Conservation (phyloP, 2,888 invertebrate genomes). For the Eledona agricola region DNA sequence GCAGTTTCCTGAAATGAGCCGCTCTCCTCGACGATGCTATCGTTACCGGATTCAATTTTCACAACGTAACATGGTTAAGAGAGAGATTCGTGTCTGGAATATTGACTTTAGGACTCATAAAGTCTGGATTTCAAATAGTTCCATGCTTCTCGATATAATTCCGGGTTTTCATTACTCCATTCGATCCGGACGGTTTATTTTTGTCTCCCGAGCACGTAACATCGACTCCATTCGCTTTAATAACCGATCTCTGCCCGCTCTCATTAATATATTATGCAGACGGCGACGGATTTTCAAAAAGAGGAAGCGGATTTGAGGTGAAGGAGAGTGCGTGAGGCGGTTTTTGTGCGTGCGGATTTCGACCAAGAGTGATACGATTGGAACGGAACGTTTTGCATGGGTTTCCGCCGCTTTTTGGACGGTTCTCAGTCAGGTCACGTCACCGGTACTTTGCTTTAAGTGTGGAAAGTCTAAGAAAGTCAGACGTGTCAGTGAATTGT, state of each 20-base stretch:
- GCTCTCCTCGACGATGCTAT: constrained; percentile 53
- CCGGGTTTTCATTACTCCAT: constrained; percentile 36
- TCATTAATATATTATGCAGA: constrained; percentile 24
- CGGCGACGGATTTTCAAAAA: no score
- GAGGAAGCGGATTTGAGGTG: no score
- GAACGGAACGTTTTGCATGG: no score
- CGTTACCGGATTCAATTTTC: constrained; percentile 61
- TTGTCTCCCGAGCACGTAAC: constrained; percentile 24
- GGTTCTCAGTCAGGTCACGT: no score
- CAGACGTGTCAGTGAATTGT: no score
- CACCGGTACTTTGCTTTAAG: no score
- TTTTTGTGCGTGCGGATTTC: no score
- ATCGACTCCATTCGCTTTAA: constrained; percentile 21
- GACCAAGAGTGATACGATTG: no score
- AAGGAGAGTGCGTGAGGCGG: no score
- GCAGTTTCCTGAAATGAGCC: constrained; percentile 52
- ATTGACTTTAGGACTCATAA: constrained; percentile 59
- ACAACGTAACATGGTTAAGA: constrained; percentile 61
- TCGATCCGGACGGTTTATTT: constrained; percentile 32
- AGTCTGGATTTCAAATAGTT: constrained; percentile 53
- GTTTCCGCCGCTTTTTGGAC: no score
- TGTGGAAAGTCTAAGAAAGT: no score
- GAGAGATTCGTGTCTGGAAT: constrained; percentile 60
- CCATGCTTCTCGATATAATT: constrained; percentile 40
- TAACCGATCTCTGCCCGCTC: constrained; percentile 11